phyloP scores from a whole-genome alignment of 2,888 invertebrate species.

The Lycia hirtaria region DNA sequence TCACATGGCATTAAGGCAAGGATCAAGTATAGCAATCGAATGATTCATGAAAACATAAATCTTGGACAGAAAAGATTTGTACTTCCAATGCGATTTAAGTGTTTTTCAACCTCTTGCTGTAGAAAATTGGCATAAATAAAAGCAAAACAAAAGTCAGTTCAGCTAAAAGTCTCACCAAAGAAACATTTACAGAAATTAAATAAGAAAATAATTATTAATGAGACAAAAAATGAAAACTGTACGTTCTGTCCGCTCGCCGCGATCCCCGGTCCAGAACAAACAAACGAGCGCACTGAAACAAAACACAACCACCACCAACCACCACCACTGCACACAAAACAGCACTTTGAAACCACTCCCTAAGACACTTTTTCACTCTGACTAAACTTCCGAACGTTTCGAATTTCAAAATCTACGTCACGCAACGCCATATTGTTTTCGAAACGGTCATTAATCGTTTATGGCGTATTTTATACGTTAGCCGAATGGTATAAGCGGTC shows the following conservation, averaged over 20 bases:
- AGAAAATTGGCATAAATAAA: no score
- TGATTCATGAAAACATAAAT: background rate
- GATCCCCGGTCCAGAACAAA: conserved; percentile 50
- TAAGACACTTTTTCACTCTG: conserved; percentile 45
- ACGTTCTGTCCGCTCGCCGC: conserved; percentile 32
- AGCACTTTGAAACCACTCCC: conserved; percentile 38
- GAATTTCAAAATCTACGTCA: conserved; percentile 47
- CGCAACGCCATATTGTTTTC: conserved; percentile 46
- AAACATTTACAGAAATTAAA: no score
- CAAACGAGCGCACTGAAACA: conserved; percentile 54
- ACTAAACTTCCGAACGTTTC: conserved; percentile 11
- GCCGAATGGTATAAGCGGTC: conserved; percentile 51
- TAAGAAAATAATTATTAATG: background rate
- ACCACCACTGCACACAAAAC: conserved; percentile 38
- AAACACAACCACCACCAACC: conserved; percentile 43
- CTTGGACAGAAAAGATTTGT: no score
- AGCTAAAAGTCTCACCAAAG: no score
- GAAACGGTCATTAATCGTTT: conserved; percentile 50
- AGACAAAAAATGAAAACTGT: conserved; percentile 1
- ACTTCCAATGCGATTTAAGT: no score
- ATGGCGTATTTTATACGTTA: conserved; percentile 56
- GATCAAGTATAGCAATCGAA: background rate
- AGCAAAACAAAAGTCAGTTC: no score
- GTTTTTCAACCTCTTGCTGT: no score
- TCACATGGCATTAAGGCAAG: conserved; percentile 9